These are phyloP conservation scores for Vultur gryphus DNA, from an alignment of 2,797 vertebrate species.

Conservation along the genomic window DNA sequence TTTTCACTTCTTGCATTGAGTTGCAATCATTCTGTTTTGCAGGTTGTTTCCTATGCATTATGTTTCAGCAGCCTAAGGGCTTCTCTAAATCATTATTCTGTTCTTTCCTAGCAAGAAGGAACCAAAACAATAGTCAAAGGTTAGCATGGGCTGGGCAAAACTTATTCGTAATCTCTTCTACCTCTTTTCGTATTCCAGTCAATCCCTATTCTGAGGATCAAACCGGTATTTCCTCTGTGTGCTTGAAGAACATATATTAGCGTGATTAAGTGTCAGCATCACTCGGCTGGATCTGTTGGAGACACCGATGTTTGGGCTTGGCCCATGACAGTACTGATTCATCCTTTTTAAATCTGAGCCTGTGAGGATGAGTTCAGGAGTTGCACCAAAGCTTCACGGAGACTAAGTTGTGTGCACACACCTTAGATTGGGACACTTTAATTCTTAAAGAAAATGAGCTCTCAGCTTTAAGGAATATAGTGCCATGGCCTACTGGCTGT, in stretches of 20 bases:
- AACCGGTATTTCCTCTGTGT: not conserved
- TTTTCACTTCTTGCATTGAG: not conserved
- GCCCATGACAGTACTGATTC: not conserved
- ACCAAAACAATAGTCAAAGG: not conserved
- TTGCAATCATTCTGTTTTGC: not conserved
- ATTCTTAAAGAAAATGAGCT: not conserved
- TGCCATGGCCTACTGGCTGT: not conserved
- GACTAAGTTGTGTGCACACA: not conserved
- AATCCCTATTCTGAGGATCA: not conserved
- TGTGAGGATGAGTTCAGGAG: not conserved
- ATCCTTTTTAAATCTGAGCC: not conserved
- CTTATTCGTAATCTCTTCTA: not conserved
- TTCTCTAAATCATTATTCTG: not conserved
- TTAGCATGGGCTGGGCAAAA: not conserved
- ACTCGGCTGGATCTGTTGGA: not conserved
- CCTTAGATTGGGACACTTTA: not conserved
- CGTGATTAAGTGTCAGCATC: not conserved
- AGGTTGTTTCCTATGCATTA: not conserved
- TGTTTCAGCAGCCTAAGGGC: not conserved
- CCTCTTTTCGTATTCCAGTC: not conserved
- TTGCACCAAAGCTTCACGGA: not conserved
- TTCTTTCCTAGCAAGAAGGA: not conserved
- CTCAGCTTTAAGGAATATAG: not conserved
- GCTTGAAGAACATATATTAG: not conserved
- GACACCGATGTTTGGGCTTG: not conserved